Conservation (phyloP, 2,888 invertebrate genomes). For the Lasius platythorax region DNA sequence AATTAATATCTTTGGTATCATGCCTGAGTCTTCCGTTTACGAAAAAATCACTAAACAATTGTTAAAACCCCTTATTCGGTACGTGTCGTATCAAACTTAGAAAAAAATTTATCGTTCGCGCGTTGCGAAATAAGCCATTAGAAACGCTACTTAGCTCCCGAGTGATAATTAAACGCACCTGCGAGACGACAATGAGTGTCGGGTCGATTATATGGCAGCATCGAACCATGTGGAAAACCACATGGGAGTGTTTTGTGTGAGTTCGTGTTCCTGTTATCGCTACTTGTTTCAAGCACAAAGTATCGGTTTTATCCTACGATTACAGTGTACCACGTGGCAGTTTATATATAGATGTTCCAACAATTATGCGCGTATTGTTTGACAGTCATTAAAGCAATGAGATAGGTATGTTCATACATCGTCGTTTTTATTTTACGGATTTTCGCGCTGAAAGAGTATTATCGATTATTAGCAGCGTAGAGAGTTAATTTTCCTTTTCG, state of each 20-base stretch:
- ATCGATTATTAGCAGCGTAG: constrained; percentile 15
- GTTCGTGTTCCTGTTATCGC: constrained; percentile 44
- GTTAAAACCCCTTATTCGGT: constrained; percentile 62
- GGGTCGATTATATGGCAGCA: constrained; percentile 73
- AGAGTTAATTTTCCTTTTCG: constrained; percentile 13
- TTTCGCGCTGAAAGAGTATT: constrained; percentile 28
- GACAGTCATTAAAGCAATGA: constrained; percentile 14
- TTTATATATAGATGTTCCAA: constrained; percentile 27
- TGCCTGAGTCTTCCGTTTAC: constrained; percentile 83
- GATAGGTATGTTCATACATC: neutral
- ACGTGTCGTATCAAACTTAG: constrained; percentile 69
- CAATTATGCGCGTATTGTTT: constrained; percentile 10
- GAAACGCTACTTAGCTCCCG: constrained; percentile 63
- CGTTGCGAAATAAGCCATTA: constrained; percentile 62
- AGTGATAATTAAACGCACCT: constrained; percentile 48
- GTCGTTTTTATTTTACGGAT: neutral
- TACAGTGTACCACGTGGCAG: constrained; percentile 39
- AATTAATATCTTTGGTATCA: constrained; percentile 85
- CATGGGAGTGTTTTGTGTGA: constrained; percentile 47
- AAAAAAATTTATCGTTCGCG: constrained; percentile 53
- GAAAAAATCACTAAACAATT: constrained; percentile 70
- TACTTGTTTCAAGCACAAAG: constrained; percentile 55
- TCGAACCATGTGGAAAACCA: constrained; percentile 68
- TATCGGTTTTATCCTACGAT: constrained; percentile 22
- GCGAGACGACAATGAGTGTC: constrained; percentile 65